A percentile compares a stretch with the other conserved stretches of the same genome.
phyloP scores from a whole-genome alignment of 2,113 vertebrate genomes.

The Arenaria interpres region DNA sequence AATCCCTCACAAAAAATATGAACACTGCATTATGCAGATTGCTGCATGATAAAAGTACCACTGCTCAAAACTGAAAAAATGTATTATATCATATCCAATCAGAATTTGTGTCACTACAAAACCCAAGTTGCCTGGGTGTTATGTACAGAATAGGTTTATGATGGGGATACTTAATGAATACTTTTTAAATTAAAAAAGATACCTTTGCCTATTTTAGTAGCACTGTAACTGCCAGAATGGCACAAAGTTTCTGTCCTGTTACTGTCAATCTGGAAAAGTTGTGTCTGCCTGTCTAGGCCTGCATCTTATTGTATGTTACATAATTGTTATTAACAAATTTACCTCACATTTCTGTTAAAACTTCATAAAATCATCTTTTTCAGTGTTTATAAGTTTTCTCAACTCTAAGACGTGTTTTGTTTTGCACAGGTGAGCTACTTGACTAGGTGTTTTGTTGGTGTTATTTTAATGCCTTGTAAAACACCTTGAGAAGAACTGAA shows the following conservation, averaged over 20 bases:
- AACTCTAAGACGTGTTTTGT: background rate
- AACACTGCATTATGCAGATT: background rate
- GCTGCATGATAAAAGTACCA: background rate
- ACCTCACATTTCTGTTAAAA: background rate
- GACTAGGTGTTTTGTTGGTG: background rate
- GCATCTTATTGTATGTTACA: background rate
- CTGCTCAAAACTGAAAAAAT: background rate
- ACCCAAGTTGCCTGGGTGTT: background rate
- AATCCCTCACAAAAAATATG: background rate
- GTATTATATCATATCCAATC: background rate
- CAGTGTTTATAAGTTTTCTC: background rate
- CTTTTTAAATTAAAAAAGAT: background rate
- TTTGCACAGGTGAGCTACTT: conserved; percentile 43
- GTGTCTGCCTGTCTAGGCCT: background rate
- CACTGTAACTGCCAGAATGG: background rate
- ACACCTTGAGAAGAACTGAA: conserved; percentile 51
- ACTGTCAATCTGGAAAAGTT: background rate
- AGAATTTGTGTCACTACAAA: background rate
- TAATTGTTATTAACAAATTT: background rate
- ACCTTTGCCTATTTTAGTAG: background rate
- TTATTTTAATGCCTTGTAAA: conserved; percentile 16
- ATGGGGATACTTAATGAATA: background rate
- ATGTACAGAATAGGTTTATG: background rate
- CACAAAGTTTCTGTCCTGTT: background rate
- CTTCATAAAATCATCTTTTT: background rate